phyloP scores from a whole-genome alignment of 2,888 invertebrate species.

The Xestia sexstrigata region DNA sequence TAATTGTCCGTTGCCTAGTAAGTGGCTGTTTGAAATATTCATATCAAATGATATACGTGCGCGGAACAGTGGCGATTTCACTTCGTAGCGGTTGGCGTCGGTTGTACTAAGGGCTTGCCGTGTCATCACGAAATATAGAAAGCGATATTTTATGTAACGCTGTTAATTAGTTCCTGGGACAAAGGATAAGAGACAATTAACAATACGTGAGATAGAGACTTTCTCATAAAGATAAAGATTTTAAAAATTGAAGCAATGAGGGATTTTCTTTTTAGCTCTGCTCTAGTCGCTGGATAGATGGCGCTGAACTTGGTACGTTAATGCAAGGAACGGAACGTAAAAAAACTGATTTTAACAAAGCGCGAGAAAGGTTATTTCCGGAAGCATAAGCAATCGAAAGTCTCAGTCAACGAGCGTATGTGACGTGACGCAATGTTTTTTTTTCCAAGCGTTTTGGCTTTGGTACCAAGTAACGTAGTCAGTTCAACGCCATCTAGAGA shows the following conservation, averaged over 20 bases:
- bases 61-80: constrained; percentile 67
- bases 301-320: too few species aligned
- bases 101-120: constrained; percentile 65
- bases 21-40: constrained; percentile 56
- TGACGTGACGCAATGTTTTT: too few species aligned
- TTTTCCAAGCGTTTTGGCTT: too few species aligned
- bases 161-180: constrained; percentile 45
- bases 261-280: too few species aligned
- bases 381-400: too few species aligned
- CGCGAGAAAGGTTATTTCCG: too few species aligned
- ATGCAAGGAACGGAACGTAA: too few species aligned
- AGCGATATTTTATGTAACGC: constrained; percentile 61
- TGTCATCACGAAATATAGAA: constrained; percentile 73
- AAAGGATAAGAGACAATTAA: constrained; percentile 26
- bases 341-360: too few species aligned
- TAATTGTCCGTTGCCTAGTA: constrained; percentile 35
- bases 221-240: constrained; percentile 29
- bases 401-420: too few species aligned
- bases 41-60: constrained; percentile 59
- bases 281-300: too few species aligned
- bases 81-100: constrained; percentile 58
- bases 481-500: too few species aligned
- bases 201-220: constrained; percentile 14
- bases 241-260: not conserved
- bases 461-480: too few species aligned